These are phyloP conservation scores for Chaetorhynchus papuensis DNA, from an alignment of 2,113 vertebrate species.

Conservation along the genomic window DNA sequence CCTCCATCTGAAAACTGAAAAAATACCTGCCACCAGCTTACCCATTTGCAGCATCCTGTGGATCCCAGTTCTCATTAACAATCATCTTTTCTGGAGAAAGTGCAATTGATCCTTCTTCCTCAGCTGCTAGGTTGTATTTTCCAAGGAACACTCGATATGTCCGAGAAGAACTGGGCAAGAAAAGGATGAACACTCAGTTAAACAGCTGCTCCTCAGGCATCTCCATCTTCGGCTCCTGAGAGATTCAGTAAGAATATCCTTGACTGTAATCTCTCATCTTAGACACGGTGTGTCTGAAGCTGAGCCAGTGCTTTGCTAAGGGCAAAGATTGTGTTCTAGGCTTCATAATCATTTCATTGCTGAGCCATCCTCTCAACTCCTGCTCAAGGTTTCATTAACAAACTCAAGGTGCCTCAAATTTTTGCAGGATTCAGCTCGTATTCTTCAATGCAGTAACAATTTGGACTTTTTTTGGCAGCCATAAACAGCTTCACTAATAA, in stretches of 20 bases:
- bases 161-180: not conserved
- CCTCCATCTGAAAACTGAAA: not conserved
- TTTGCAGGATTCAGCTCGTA: not conserved
- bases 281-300: not conserved
- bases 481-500: not conserved
- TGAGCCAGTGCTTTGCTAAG: not conserved
- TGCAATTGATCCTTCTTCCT: slow-evolving; percentile 60
- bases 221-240: not conserved
- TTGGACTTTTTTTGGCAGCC: not conserved
- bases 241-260: not conserved
- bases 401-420: not conserved
- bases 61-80: slow-evolving; percentile 77
- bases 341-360: not conserved
- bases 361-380: not conserved
- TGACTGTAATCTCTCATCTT: not conserved
- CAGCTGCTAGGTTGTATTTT: slow-evolving; percentile 72
- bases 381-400: not conserved
- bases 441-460: not conserved
- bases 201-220: not conserved
- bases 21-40: not conserved
- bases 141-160: slow-evolving; percentile 80
- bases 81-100: slow-evolving; percentile 66
- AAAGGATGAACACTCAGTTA: not conserved
- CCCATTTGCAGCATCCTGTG: slow-evolving; percentile 30
- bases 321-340: not conserved